Base-by-base conservation (phyloP, 2,113 vertebrate species). In the Lagopus leucura region DNA sequence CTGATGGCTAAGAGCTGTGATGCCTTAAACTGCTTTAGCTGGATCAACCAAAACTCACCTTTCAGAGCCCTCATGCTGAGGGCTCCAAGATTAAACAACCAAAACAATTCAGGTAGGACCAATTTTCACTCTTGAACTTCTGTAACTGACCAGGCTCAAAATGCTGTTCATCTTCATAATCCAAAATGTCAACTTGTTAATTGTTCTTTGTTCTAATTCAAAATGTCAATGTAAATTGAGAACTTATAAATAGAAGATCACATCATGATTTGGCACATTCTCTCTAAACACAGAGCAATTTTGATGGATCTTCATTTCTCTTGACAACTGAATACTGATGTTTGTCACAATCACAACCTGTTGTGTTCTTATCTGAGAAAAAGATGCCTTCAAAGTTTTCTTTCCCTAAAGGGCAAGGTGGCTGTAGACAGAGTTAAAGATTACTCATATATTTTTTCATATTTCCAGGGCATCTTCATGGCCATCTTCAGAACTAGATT, bases 31-130 rank as follows among this genome's bases (percentile, higher is more conserved):
- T 22, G 84, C 60, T 65, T 63, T 32, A 83, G 38, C 58, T 79
- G 75, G 57, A 91, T 79, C 66, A 93, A 82, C 14, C 52, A 85
- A 94, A 88, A 94, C 82, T 94, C 92, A 96, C 90, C 94, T 95
- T 90, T 88, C 60, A 73, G 55, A 95, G 55, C 95, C 92, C 50
- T 94, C 66, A 95, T 61, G 84, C 16, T 60, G 89, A 94, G 38
- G 71, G 70, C 90, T 79, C 43, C 81, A 89, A 89, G 81, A 91
- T 48, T 66, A 90, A 87, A 84, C 13, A 94, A 90, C 4, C 70
- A 87, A 85, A 95, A 92, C 13, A 90, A 92, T 65, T 91, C 66
- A 94, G 58, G 86, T n/a, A 86, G 69, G n/a, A 47, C 45, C 11
- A n/a, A n/a, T 81, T 89, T 81, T 93, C 84, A 92, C 2, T 3